Percentiles rank a stretch among this genome's conserved stretches.
Evolutionary conservation across 2,113 vertebrate species (phyloP).

Genomic region (Paramormyrops kingsleyae): DNA sequence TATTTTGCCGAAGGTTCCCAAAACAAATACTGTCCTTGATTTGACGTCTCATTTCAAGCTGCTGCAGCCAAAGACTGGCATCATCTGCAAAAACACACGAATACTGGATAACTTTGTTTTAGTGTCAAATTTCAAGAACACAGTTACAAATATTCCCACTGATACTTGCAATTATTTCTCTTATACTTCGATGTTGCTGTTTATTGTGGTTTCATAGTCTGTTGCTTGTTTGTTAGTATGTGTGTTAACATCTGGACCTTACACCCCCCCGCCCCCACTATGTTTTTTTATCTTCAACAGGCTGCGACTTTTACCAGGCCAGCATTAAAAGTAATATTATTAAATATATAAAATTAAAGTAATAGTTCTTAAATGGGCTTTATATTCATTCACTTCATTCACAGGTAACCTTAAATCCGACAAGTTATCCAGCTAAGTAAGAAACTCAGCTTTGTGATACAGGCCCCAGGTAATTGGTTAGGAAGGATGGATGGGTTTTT

Average conservation of each 20-base stretch:
- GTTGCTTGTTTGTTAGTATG: neutral
- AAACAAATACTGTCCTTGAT: neutral
- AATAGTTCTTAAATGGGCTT: neutral
- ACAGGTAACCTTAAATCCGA: neutral
- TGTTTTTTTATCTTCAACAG: neutral
- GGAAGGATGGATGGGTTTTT: neutral
- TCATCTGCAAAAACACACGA: neutral
- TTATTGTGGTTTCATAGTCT: neutral
- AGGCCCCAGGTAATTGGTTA: neutral
- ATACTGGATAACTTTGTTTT: neutral
- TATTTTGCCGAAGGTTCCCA: neutral
- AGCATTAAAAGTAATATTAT: neutral
- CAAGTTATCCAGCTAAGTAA: neutral
- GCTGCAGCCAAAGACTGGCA: neutral
- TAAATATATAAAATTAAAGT: no score
- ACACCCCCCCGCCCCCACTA: no score
- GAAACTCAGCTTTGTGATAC: neutral
- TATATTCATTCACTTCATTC: neutral
- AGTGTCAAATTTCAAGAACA: neutral
- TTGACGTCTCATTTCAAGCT: neutral
- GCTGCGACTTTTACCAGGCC: neutral
- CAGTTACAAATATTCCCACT: neutral
- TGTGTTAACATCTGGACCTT: neutral
- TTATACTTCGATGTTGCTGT: neutral
- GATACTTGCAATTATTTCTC: neutral